Base-by-base conservation (phyloP, 2,113 vertebrate genomes). In the Galbula dea region DNA sequence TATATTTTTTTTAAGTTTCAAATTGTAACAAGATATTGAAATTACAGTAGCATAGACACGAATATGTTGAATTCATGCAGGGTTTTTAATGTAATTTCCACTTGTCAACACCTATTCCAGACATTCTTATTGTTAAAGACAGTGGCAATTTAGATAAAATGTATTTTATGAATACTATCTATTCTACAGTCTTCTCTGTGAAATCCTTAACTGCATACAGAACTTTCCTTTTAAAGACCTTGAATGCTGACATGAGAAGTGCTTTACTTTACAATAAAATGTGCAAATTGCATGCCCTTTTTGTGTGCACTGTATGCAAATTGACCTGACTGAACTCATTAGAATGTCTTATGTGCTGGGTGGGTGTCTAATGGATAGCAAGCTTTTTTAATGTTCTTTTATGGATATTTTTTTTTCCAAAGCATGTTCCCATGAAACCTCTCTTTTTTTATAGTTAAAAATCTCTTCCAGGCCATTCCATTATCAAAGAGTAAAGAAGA, bases 121-220 rank as follows among this genome's bases (percentile, higher is more conserved):
- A 77, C 3, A 0, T 65, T 94, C 93, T 95, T 88, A 95, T 95
- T 93, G 88, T 86, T 77, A 83, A 96, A 95, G 76, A 96, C 59
- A 94, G 79, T 41, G 80, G 59, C 67, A 90, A 95, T 86, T 94
- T 94, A 95, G 73, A 95, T 86, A 96, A 94, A 95, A 95, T 62
- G 21, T 66, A 90, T 94, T 97, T 96, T 95, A 96, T 89, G 89
- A 96, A 88, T 87, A 89, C 85, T 91, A 83, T 76, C 73, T 85
- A 92, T 92, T 91, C 83, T 69, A 30, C 55, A 80, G 85, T 30
- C 36, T 89, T 91, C 39, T 52, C 48, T 78, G 27, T 83, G 93
- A 95, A 96, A 95, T 65, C 69, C n/a, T 6, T 66, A 22, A 65
- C 24, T 46, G 27, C 20, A 37, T 34, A 65, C 9, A 83, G 66